A percentile compares a stretch with the other conserved stretches of the same genome.
phyloP scores from a whole-genome alignment of 2,888 invertebrate genomes.

The Dryobota labecula region DNA sequence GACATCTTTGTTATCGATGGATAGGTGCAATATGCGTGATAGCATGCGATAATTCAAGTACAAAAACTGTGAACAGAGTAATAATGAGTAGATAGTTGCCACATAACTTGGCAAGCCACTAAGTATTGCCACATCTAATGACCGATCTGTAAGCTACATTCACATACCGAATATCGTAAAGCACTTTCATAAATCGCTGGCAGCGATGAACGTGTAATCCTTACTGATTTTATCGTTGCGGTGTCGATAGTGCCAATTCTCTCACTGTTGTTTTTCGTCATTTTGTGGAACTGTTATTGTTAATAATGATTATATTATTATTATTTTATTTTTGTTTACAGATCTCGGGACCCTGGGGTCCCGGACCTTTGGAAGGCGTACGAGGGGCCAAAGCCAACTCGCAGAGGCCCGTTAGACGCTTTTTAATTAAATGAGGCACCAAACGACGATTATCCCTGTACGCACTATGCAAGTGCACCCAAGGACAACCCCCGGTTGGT shows the following conservation, averaged over 20 bases:
- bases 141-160: slow-evolving; percentile 42
- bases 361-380: no score
- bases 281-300: background rate
- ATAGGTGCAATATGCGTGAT: background rate
- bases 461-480: no score
- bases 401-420: no score
- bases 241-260: slow-evolving; percentile 6
- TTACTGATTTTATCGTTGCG: slow-evolving; percentile 17
- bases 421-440: no score
- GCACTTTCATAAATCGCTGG: slow-evolving; percentile 50
- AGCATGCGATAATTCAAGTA: slow-evolving; percentile 11
- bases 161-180: slow-evolving; percentile 43
- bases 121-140: slow-evolving; percentile 50
- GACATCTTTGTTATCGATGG: no score
- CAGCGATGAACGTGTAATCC: slow-evolving; percentile 32
- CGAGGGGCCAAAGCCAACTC: no score
- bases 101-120: slow-evolving; percentile 47
- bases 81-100: slow-evolving; percentile 34
- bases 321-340: no score
- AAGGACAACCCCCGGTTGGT: no score
- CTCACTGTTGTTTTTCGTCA: background rate
- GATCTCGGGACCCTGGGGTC: no score
- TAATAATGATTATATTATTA: no score
- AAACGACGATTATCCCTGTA: no score
- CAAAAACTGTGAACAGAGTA: slow-evolving; percentile 22